Evolutionary conservation across 2,797 vertebrate genomes (phyloP).

Genomic region (Amniataba percoides): DNA sequence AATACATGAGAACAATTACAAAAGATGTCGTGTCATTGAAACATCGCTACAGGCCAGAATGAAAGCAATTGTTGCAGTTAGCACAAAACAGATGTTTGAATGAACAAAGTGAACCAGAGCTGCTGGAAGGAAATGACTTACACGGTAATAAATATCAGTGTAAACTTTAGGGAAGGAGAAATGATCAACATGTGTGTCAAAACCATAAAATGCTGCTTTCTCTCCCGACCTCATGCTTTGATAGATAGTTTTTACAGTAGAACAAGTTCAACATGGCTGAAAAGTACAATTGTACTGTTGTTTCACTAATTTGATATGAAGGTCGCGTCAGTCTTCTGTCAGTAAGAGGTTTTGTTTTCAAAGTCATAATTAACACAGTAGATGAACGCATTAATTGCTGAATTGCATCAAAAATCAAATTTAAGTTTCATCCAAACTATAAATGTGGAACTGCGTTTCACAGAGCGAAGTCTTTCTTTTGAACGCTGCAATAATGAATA

Average conservation of each 20-base stretch:
- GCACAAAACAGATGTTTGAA: constrained; percentile 11
- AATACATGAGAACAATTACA: constrained; percentile 23
- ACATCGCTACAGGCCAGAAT: constrained; percentile 14
- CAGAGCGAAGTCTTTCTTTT: constrained; percentile 43
- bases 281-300: not conserved
- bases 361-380: constrained; percentile 17
- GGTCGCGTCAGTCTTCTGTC: constrained; percentile 1
- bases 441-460: constrained; percentile 27
- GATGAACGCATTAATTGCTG: constrained; percentile 25
- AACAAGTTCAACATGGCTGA: not conserved
- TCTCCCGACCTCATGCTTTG: not conserved
- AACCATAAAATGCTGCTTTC: not conserved
- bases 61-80: not conserved
- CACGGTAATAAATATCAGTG: not conserved
- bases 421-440: constrained; percentile 25
- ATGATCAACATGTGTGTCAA: not conserved
- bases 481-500: constrained; percentile 54
- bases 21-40: constrained; percentile 37
- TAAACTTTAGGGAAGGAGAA: not conserved
- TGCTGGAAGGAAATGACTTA: constrained; percentile 22
- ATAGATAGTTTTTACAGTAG: not conserved
- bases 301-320: not conserved
- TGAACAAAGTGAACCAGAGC: constrained; percentile 26
- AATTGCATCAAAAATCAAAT: constrained; percentile 28
- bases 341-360: constrained; percentile 12